Evolutionary conservation across 2,888 invertebrate species (phyloP), one percentile per base, ranked within the genome.

Genomic region (Melieria crassipennis): DNA sequence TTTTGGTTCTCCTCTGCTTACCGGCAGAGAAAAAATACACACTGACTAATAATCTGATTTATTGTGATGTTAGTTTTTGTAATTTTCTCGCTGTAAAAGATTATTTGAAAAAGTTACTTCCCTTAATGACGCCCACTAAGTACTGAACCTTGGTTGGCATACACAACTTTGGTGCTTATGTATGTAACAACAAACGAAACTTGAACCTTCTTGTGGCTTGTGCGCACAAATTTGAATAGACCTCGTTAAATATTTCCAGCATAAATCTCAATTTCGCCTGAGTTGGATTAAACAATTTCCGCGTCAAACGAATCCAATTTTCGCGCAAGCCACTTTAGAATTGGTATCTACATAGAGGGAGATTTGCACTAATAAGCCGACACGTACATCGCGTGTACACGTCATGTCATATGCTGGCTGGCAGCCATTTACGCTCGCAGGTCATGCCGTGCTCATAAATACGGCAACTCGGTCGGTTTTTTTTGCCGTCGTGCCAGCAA

Each of bases 381-480:
- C 58, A 65, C 60, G 62, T 65, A 65, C 55, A 65, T 60, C 58
- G 42, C 47, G 30, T 30, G 30, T 30, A 30, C 67, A 61, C 60
- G 60, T 67, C 67, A 61, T 60, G 60, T 60, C 67, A 61, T n/a
- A 48, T 56, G 66, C 57, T 58, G 60, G 48, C 50, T 67, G 60
- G 60, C 60, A 61, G 67, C 58, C 70, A 70, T 70, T 70, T 70
- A 70, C 63, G 60, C 61, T 65, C 78, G 75, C 82, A 82, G 83
- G 82, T 82, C 82, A 82, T 82, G 82, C 81, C 81, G 83, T 83
- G 83, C 80, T 82, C 83, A 83, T 82, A 82, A 82, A 82, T 82
- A 82, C 79, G 78, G n/a, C 13, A n/a, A 30, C 66, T 47, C 48
- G 7, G 16, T 1, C 30, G 30, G 3, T 30, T 30, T 30, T 30